phyloP scores from a whole-genome alignment of 2,888 invertebrate species.

The Rosalia funebris region DNA sequence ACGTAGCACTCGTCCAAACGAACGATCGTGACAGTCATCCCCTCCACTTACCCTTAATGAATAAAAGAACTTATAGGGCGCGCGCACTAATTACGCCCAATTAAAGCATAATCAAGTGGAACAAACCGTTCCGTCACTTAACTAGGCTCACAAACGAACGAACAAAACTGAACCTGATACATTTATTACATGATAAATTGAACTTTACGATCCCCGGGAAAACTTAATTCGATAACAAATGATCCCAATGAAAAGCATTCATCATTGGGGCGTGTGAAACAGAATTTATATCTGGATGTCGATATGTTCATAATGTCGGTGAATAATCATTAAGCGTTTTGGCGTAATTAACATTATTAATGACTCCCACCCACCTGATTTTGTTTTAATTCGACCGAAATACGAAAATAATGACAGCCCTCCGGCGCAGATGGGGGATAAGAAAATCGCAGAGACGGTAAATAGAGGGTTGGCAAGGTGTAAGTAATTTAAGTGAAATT shows the following conservation, averaged over 20 bases:
- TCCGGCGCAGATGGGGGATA: neutral
- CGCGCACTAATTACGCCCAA: too few species aligned
- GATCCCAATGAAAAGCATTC: constrained; percentile 41
- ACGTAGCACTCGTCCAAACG: too few species aligned
- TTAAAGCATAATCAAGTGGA: too few species aligned
- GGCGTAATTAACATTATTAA: constrained; percentile 4
- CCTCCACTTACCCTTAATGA: too few species aligned
- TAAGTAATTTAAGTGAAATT: too few species aligned
- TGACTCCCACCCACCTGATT: constrained; percentile 1
- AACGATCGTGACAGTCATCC: too few species aligned
- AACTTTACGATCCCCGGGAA: constrained; percentile 38
- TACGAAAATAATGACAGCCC: neutral
- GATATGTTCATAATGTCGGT: constrained; percentile 35
- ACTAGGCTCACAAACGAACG: too few species aligned
- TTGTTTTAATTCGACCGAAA: constrained; percentile 1
- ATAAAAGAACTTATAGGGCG: too few species aligned
- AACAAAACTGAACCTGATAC: too few species aligned
- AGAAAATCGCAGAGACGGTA: neutral
- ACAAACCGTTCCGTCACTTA: too few species aligned
- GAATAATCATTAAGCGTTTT: constrained; percentile 27
- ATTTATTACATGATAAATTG: constrained; percentile 49
- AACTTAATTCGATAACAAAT: constrained; percentile 44
- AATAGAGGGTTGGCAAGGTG: too few species aligned
- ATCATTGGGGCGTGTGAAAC: constrained; percentile 34
- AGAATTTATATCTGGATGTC: constrained; percentile 38